phyloP scores from a whole-genome alignment of 2,113 vertebrate species.

The Mandrillus leucophaeus region DNA sequence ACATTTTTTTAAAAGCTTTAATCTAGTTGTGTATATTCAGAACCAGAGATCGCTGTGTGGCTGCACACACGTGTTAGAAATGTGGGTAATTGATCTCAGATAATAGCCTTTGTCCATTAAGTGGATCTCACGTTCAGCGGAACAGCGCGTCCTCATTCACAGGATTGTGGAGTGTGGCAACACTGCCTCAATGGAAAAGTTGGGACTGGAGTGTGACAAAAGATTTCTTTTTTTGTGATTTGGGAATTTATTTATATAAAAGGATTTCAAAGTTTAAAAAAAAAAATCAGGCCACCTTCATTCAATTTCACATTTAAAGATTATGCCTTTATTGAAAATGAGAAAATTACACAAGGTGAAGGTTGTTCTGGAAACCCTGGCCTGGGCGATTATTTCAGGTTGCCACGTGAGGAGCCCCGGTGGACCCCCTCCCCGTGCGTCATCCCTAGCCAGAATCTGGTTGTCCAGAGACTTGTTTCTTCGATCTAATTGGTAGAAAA shows the following conservation, averaged over 20 bases:
- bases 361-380: not conserved
- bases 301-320: not conserved
- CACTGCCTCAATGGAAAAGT: not conserved
- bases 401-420: rapidly evolving
- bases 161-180: not conserved
- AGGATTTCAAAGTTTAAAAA: not conserved
- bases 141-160: not conserved
- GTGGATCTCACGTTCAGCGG: not conserved
- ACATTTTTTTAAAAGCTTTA: slow-evolving; percentile 56
- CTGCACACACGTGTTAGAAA: not conserved
- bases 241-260: not conserved
- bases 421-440: not conserved
- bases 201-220: not conserved
- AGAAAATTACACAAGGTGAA: not conserved
- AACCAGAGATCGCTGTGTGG: not conserved
- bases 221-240: not conserved
- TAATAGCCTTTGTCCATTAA: slow-evolving; percentile 30
- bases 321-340: not conserved
- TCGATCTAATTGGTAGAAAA: rapidly evolving
- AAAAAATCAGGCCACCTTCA: not conserved
- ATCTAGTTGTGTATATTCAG: not conserved
- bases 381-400: rapidly evolving
- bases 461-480: not conserved
- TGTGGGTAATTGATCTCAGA: slow-evolving; percentile 60
- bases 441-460: not conserved